phyloP scores from a whole-genome alignment of 2,888 invertebrate species.

The Trachelus stipa region DNA sequence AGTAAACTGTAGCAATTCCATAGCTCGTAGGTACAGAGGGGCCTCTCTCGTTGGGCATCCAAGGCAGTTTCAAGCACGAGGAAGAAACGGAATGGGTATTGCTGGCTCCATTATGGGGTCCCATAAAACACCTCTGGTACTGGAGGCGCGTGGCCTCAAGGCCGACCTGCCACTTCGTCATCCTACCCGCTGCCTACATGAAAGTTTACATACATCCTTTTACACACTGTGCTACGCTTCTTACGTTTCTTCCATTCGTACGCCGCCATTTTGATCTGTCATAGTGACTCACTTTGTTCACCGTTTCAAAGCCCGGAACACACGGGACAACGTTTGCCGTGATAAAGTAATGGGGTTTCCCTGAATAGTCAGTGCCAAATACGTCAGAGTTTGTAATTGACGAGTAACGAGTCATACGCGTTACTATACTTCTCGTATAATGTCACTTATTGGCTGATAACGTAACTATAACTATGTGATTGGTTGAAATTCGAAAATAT shows the following conservation, averaged over 20 bases:
- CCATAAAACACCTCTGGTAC: conserved; percentile 29
- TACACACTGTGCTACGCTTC: conserved; percentile 33
- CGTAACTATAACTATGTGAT: too few species aligned
- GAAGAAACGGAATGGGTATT: conserved; percentile 46
- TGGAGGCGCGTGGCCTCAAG: conserved; percentile 58
- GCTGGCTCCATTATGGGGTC: conserved; percentile 54
- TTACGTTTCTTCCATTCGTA: conserved; percentile 10
- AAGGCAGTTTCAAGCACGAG: conserved; percentile 17
- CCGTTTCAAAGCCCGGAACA: background rate
- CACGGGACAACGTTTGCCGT: background rate
- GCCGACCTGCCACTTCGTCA: conserved; percentile 41
- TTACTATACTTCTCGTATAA: background rate
- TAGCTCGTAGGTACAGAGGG: background rate
- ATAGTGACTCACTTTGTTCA: background rate
- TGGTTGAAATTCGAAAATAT: too few species aligned
- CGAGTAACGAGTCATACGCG: background rate
- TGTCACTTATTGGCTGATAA: background rate
- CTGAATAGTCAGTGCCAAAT: background rate
- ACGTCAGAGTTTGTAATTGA: background rate
- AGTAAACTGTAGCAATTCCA: conserved; percentile 30
- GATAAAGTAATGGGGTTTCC: background rate
- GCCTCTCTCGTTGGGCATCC: background rate
- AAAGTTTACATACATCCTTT: conserved; percentile 30
- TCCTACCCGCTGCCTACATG: conserved; percentile 27
- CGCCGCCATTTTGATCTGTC: background rate